Evolutionary conservation across 2,113 vertebrate species (phyloP).

Genomic region (Stigmatopora nigra): DNA sequence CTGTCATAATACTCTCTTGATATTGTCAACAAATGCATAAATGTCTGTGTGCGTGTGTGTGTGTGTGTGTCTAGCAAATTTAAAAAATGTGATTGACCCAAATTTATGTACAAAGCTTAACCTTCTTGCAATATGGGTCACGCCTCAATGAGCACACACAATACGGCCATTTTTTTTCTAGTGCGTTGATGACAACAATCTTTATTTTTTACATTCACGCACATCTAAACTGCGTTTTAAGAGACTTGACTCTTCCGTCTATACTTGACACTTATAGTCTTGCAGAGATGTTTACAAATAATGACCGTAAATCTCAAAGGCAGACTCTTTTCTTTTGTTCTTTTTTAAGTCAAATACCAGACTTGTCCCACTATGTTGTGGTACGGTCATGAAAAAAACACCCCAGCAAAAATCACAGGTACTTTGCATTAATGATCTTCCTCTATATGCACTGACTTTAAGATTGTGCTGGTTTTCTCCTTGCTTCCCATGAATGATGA

Average conservation of each 20-base stretch:
- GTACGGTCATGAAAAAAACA: slow-evolving; percentile 4
- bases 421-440: slow-evolving; percentile 18
- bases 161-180: neutral
- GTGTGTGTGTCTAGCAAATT: slow-evolving; percentile 20
- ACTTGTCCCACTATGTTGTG: neutral
- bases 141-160: slow-evolving; percentile 10
- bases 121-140: slow-evolving; percentile 58
- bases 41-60: slow-evolving; percentile 48
- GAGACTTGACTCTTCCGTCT: neutral
- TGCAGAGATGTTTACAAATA: slow-evolving; percentile 55
- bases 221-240: neutral
- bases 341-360: slow-evolving; percentile 28
- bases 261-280: neutral
- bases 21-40: slow-evolving; percentile 50
- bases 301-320: slow-evolving; percentile 52
- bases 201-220: neutral
- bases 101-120: slow-evolving; percentile 46
- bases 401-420: slow-evolving; percentile 3
- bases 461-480: neutral
- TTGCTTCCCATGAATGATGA: slow-evolving; percentile 3
- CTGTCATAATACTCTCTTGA: slow-evolving; percentile 25
- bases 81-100: slow-evolving; percentile 30
- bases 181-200: neutral
- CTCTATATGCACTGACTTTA: slow-evolving; percentile 28
- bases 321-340: slow-evolving; percentile 37